phyloP scores from a whole-genome alignment of 1,140 invertebrate genomes.

The Eriosoma lanigerum region DNA sequence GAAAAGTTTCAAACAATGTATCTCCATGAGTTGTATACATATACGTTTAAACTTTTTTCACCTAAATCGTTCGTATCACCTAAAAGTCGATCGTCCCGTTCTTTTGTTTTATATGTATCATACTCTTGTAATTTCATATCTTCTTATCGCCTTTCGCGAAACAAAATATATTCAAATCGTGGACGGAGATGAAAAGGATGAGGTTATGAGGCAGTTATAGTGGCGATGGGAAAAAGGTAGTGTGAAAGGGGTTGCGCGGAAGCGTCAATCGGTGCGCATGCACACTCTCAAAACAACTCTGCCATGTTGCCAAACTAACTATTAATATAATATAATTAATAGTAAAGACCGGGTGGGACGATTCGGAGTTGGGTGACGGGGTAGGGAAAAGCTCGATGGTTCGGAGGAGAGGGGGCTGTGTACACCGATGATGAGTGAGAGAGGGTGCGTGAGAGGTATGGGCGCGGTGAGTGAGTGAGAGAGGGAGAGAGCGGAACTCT shows the following conservation, averaged over 20 bases:
- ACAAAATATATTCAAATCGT: neutral
- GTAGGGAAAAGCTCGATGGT: neutral
- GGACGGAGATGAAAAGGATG: neutral
- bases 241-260: constrained; percentile 34
- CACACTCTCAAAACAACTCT: constrained; percentile 35
- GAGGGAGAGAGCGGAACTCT: constrained; percentile 37
- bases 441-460: neutral
- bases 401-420: neutral
- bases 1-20: neutral
- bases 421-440: constrained; percentile 21
- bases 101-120: neutral
- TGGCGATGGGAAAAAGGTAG: neutral
- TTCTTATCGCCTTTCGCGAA: neutral
- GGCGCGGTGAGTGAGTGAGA: neutral
- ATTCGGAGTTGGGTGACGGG: neutral
- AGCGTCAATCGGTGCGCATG: constrained; percentile 49
- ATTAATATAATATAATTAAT: constrained; percentile 51
- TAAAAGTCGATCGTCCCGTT: neutral
- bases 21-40: neutral
- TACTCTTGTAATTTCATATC: neutral
- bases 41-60: neutral
- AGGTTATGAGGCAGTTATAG: constrained; percentile 15
- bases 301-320: constrained; percentile 52
- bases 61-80: neutral
- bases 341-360: constrained; percentile 29